phyloP scores from a whole-genome alignment of 1,140 invertebrate species.

The Ceratosolen fusciceps region DNA sequence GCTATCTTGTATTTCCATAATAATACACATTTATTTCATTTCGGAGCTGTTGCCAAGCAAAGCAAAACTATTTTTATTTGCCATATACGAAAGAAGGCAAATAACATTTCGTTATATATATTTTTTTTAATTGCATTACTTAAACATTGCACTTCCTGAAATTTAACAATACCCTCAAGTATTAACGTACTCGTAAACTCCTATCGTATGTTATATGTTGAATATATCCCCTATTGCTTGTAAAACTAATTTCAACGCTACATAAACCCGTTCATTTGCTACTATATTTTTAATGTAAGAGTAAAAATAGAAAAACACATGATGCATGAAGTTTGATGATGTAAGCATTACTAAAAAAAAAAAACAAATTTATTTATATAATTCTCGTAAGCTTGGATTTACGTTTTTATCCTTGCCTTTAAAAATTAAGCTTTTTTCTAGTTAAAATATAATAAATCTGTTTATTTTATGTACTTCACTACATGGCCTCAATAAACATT shows the following conservation, averaged over 20 bases:
- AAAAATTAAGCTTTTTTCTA: neutral
- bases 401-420: neutral
- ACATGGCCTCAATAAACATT: slow-evolving; percentile 1
- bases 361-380: neutral
- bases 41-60: no score
- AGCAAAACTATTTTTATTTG: no score
- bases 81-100: no score
- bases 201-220: no score
- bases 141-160: no score
- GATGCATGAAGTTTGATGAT: neutral
- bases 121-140: no score
- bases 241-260: neutral
- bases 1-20: no score
- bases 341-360: neutral
- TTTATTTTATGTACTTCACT: neutral
- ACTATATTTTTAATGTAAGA: neutral
- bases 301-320: neutral
- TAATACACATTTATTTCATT: no score
- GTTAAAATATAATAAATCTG: slow-evolving; percentile 3
- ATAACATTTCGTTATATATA: no score
- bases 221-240: neutral
- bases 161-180: no score
- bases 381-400: no score
- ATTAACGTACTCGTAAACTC: no score
- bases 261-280: neutral